Conservation (phyloP, 1,140 invertebrate genomes). For the Ridgeia piscesae region DNA sequence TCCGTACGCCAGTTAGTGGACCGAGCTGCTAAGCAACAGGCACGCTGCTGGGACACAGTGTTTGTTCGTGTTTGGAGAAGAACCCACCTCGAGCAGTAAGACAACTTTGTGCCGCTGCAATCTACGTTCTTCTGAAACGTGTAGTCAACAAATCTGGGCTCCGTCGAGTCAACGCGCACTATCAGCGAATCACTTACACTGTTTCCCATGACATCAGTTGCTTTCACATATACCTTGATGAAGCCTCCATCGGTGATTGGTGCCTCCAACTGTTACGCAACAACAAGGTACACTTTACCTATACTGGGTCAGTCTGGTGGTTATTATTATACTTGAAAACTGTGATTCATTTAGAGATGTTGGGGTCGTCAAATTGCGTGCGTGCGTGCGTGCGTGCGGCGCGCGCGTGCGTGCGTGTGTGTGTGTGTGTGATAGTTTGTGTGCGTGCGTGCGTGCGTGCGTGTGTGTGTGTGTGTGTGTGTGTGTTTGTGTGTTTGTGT, state of each 20-base stretch:
- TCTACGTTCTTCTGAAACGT: neutral
- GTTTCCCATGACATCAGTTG: slow-evolving; percentile 32
- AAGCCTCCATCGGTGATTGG: neutral
- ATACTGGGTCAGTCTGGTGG: neutral
- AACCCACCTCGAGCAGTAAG: neutral
- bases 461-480: no score
- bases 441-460: no score
- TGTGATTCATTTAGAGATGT: no score
- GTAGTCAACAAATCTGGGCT: neutral
- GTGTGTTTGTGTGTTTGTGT: no score
- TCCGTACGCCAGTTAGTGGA: no score
- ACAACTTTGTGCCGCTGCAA: neutral
- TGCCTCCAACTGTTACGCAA: neutral
- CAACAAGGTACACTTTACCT: neutral
- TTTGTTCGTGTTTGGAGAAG: neutral
- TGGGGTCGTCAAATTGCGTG: no score
- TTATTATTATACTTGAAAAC: no score
- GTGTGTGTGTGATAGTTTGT: no score
- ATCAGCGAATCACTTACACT: slow-evolving; percentile 23
- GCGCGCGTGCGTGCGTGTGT: no score
- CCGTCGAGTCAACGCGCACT: slow-evolving; percentile 29
- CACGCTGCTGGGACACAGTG: no score
- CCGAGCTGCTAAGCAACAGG: no score
- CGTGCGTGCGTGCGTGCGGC: no score
- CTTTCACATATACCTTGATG: slow-evolving; percentile 32